These are phyloP conservation scores for Calameuta idolon DNA, from an alignment of 2,888 invertebrate genomes.

Conservation along the genomic window DNA sequence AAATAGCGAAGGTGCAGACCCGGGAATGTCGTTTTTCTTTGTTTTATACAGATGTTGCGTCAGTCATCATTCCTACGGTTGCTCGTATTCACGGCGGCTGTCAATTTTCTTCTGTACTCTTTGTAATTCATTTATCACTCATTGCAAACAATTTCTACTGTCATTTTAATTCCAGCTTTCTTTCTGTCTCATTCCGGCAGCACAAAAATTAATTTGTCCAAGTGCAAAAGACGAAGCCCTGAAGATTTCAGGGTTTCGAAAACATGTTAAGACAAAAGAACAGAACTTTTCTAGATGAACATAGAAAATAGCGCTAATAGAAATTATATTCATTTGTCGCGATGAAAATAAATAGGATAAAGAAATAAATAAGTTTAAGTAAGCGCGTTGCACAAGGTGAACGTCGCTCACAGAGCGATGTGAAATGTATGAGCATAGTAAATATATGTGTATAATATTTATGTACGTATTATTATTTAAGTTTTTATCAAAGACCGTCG, in stretches of 20 bases:
- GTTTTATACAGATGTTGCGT: not conserved
- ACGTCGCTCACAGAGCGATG: not conserved
- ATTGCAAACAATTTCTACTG: not conserved
- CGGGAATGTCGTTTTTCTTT: not conserved
- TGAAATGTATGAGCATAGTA: constrained; percentile 39
- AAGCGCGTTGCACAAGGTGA: not conserved
- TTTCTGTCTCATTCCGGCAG: not conserved
- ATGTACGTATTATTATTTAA: constrained; percentile 53
- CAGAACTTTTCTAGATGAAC: not conserved
- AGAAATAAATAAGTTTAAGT: constrained; percentile 13
- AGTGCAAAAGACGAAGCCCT: not conserved
- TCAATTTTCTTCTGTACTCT: not conserved
- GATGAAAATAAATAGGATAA: constrained; percentile 21
- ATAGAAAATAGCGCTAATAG: not conserved
- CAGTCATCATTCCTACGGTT: not conserved
- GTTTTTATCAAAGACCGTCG: constrained; percentile 38
- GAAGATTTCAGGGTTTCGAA: not conserved
- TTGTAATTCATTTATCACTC: not conserved
- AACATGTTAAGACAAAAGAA: not conserved
- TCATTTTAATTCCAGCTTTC: not conserved
- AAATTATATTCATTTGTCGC: not conserved
- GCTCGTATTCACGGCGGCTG: not conserved
- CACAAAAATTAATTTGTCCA: not conserved
- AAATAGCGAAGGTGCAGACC: not conserved
- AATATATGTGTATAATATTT: constrained; percentile 53